phyloP scores from a whole-genome alignment of 2,113 vertebrate species.

The Lepus timidus region DNA sequence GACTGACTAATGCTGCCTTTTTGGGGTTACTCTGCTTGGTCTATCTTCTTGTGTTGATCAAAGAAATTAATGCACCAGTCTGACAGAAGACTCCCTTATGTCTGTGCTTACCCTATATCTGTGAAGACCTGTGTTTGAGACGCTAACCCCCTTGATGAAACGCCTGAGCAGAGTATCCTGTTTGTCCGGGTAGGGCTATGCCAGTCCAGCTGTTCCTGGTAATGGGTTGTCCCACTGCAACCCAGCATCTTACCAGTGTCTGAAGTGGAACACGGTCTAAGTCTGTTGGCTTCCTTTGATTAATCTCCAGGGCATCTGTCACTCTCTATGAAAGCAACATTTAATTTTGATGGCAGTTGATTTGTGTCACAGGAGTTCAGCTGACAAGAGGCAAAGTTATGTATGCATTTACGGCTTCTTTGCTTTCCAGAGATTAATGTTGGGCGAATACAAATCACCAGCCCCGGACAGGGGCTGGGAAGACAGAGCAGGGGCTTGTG shows the following conservation, averaged over 20 bases:
- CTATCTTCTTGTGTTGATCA: neutral
- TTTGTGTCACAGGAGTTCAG: slow-evolving; percentile 58
- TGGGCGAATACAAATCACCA: slow-evolving; percentile 51
- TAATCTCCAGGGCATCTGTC: slow-evolving; percentile 44
- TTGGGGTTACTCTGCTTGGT: neutral
- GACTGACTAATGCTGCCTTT: neutral
- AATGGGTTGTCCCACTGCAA: neutral
- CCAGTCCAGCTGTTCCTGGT: neutral
- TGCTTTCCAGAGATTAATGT: slow-evolving; percentile 73
- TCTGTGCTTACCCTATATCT: neutral
- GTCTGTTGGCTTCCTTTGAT: slow-evolving; percentile 61
- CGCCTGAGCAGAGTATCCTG: neutral
- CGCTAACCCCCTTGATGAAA: neutral
- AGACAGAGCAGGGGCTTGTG: neutral
- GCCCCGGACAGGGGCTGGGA: neutral
- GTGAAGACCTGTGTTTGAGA: neutral
- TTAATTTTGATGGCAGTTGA: slow-evolving; percentile 69
- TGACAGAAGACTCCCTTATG: neutral
- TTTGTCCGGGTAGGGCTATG: no score
- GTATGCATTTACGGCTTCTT: slow-evolving; percentile 57
- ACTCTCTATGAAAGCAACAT: slow-evolving; percentile 57
- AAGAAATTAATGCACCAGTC: neutral
- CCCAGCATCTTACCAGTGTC: neutral
- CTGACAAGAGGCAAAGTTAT: slow-evolving; percentile 69
- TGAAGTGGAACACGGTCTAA: neutral